Evolutionary conservation across 2,888 invertebrate genomes (phyloP), one percentile per base, ranked within the genome.

Genomic region (Leuctra nigra): DNA sequence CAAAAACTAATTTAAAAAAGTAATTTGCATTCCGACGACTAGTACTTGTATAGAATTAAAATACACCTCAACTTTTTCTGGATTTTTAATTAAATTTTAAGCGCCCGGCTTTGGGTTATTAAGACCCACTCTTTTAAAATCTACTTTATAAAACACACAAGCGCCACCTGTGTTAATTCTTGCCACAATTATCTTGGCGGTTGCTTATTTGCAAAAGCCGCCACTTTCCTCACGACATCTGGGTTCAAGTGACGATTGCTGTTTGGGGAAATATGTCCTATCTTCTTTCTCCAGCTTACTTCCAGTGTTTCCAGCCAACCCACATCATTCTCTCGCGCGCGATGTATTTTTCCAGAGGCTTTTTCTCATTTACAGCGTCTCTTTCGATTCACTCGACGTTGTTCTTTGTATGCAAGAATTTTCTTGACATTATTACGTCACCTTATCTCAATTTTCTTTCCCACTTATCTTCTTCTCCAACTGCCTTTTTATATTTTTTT

Each of bases 391-490:
- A 29, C 50, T 35, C 18, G 20, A 29, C 35, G 33, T 50, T 35
- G 13, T 50, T 50, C 50, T 22, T 35, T 22, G 35, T 50, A 50
- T 29, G 33, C 14, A 35, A 33, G 50, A 50, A 50, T 50, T 50
- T 50, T 44, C 44, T 20, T 44, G 44, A 50, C 50, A 18, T 50
- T 35, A 50, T 50, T 35, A 50, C 23, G 35, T 50, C 50, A 33
- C 29, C 33, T 33, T 35, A 50, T 35, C 35, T 50, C 50, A 20
- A 35, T 50, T 50, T 50, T 35, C 29, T 16, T 50, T 33, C 16
- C 33, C 50, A 50, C 33, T 29, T 50, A 50, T 50, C 50, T 50
- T 50, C 18, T 16, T 50, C 23, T 33, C 35, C 18, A n/a, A n/a
- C n/a, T n/a, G n/a, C n/a, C n/a, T n/a, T n/a, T n/a, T n/a, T n/a